A percentile compares a stretch with the other conserved stretches of the same genome.
Evolutionary conservation across 2,888 invertebrate species (phyloP).

Genomic region (Luffia ferchaultella): DNA sequence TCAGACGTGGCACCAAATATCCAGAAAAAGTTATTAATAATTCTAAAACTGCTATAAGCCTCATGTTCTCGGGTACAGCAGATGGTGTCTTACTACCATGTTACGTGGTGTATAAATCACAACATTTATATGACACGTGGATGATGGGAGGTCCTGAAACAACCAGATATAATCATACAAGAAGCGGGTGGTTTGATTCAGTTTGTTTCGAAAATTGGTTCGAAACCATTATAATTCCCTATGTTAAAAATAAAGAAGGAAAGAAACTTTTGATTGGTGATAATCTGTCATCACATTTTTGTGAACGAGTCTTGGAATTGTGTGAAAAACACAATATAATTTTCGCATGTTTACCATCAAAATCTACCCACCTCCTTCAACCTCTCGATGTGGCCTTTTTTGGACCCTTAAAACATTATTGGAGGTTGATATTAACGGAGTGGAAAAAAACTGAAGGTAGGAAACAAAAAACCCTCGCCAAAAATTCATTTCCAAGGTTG

Average conservation of each 20-base stretch:
- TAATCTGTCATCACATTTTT: slow-evolving; percentile 20
- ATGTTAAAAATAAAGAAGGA: slow-evolving; percentile 19
- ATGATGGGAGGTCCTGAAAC: slow-evolving; percentile 28
- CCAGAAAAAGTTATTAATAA: slow-evolving; percentile 28
- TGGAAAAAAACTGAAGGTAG: slow-evolving; percentile 16
- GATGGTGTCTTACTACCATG: slow-evolving; percentile 27
- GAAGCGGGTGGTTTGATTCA: slow-evolving; percentile 32
- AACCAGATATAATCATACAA: slow-evolving; percentile 29
- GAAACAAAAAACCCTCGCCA: slow-evolving; percentile 9
- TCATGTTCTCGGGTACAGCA: slow-evolving; percentile 35
- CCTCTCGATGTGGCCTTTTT: slow-evolving; percentile 17
- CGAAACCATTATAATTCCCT: slow-evolving; percentile 16
- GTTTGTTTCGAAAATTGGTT: slow-evolving; percentile 28
- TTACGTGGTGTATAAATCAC: slow-evolving; percentile 39
- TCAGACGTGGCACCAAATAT: slow-evolving; percentile 26
- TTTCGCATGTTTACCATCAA: slow-evolving; percentile 9
- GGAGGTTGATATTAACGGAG: slow-evolving; percentile 18
- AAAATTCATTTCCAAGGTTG: slow-evolving; percentile 10
- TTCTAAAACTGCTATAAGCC: slow-evolving; percentile 24
- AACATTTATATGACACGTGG: slow-evolving; percentile 34
- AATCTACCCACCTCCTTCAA: slow-evolving; percentile 13
- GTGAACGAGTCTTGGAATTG: no score
- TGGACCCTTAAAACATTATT: slow-evolving; percentile 20
- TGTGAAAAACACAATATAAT: slow-evolving; percentile 12
- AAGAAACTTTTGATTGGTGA: slow-evolving; percentile 32